A percentile compares a stretch with the other conserved stretches of the same genome.
These are phyloP conservation scores for Rhagium mordax DNA, from an alignment of 2,888 invertebrate genomes.

Conservation along the genomic window DNA sequence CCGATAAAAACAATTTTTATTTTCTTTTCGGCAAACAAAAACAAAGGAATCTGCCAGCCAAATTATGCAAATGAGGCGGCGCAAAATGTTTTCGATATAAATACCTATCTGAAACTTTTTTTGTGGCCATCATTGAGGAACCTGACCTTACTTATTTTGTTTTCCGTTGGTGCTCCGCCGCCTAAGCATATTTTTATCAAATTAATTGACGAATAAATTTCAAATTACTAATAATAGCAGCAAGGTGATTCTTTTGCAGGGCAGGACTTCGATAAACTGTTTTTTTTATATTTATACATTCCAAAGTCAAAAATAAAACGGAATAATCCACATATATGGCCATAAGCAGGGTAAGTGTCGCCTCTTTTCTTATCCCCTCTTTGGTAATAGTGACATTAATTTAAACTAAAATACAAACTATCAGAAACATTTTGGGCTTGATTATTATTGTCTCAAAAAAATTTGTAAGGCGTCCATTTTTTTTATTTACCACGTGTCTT, in stretches of 20 bases:
- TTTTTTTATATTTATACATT: too few relatives aligned
- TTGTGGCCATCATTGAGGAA: constrained; percentile 12
- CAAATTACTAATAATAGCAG: background rate
- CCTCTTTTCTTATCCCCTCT: too few relatives aligned
- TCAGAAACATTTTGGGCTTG: too few relatives aligned
- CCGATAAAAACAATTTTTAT: constrained; percentile 33
- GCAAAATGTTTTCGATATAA: constrained; percentile 22
- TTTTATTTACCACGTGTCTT: too few relatives aligned
- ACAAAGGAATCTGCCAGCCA: constrained; percentile 34
- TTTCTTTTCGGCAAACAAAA: constrained; percentile 38
- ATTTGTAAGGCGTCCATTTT: too few relatives aligned
- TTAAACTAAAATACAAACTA: too few relatives aligned
- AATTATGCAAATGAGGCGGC: constrained; percentile 37
- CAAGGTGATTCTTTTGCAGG: background rate
- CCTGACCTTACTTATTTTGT: constrained; percentile 17
- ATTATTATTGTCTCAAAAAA: too few relatives aligned
- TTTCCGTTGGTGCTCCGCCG: constrained; percentile 7
- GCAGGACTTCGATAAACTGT: background rate
- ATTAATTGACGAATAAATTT: constrained; percentile 25
- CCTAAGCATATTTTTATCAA: constrained; percentile 22
- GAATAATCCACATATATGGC: too few relatives aligned
- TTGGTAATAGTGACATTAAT: too few relatives aligned
- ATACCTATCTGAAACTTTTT: constrained; percentile 16
- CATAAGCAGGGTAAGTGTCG: too few relatives aligned
- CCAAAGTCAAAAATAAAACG: too few relatives aligned